Evolutionary conservation across 2,888 invertebrate genomes (phyloP).

Genomic region (Pseudococcus jackbeardsleyi): DNA sequence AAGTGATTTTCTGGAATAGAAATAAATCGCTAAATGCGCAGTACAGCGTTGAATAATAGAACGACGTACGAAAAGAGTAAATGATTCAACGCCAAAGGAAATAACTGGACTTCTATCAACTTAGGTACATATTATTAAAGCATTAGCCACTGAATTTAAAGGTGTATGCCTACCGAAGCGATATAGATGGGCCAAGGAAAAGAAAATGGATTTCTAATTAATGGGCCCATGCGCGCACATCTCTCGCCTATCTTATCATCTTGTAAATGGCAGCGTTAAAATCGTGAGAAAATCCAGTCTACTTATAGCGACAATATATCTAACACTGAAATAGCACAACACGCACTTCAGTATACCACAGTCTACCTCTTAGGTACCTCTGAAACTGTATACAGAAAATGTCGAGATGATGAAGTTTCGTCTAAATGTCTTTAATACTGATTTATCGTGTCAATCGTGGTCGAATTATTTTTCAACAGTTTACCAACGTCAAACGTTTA

Average conservation of each 20-base stretch:
- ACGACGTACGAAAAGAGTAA: neutral
- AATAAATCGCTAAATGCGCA: neutral
- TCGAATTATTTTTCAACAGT: neutral
- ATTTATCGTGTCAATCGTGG: slow-evolving; percentile 7
- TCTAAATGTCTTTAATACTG: slow-evolving; percentile 1
- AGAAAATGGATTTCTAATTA: neutral
- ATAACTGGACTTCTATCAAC: neutral
- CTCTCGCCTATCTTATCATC: neutral
- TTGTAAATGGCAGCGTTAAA: neutral
- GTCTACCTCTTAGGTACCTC: neutral
- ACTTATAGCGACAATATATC: neutral
- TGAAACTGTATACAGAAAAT: neutral
- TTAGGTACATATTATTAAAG: neutral
- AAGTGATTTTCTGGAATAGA: neutral
- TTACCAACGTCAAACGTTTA: neutral
- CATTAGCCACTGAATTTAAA: neutral
- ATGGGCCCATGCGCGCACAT: neutral
- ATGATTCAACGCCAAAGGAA: neutral
- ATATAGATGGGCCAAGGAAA: neutral
- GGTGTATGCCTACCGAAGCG: neutral
- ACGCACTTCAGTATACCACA: neutral
- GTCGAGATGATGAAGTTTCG: neutral
- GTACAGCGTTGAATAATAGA: too few species aligned
- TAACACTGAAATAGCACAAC: neutral
- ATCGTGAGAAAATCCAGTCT: slow-evolving; percentile 11